Conservation (phyloP, 2,113 vertebrate genomes). For the Emydocephalus ijimae region DNA sequence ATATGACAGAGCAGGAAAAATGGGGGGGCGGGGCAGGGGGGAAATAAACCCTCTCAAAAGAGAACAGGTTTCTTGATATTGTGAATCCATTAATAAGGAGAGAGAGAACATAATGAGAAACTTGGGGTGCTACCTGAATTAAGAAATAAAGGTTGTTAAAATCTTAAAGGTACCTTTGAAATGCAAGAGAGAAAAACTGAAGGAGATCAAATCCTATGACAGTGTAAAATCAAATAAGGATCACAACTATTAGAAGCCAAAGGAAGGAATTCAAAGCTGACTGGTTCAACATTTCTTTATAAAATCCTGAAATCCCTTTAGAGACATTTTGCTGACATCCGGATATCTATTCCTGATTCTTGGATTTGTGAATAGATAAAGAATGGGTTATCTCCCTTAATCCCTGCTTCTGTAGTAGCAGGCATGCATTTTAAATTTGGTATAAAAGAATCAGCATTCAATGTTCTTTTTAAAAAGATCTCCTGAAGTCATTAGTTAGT, state of each 20-base stretch:
- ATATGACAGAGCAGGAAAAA: neutral
- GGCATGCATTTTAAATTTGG: neutral
- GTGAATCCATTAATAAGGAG: neutral
- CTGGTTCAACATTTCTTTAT: neutral
- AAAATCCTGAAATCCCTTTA: neutral
- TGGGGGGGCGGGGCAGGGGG: no score
- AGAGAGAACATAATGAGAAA: neutral
- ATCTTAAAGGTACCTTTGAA: neutral
- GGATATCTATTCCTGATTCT: neutral
- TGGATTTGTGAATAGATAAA: neutral
- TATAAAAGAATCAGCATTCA: neutral
- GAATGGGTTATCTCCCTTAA: neutral
- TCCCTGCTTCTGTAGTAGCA: neutral
- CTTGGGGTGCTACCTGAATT: neutral
- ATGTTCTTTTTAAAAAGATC: neutral
- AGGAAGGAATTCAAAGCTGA: neutral
- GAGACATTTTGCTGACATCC: neutral
- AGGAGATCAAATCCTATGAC: neutral
- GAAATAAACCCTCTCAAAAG: no score
- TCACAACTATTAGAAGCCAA: neutral
- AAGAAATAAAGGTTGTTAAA: neutral
- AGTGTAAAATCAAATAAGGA: neutral
- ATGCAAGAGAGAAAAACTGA: neutral
- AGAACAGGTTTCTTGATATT: neutral
- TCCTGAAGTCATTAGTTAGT: neutral